Evolutionary conservation across 2,888 invertebrate species (phyloP).

Genomic region (Limnephilus rhombicus): DNA sequence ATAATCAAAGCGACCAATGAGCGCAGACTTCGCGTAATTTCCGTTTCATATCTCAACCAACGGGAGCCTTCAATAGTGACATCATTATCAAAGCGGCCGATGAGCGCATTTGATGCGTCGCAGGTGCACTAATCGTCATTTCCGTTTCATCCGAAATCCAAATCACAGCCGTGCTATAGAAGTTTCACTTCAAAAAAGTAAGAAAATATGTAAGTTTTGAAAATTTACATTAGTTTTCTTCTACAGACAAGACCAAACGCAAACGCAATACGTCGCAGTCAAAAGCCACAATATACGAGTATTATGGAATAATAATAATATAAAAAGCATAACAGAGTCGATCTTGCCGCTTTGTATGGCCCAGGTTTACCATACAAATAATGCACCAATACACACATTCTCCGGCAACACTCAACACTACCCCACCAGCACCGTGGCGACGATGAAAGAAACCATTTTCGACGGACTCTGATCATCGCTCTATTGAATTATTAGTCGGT

Average conservation of each 20-base stretch:
- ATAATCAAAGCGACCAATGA: too few relatives aligned
- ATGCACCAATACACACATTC: constrained; percentile 26
- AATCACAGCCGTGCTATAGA: too few relatives aligned
- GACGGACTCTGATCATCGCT: constrained; percentile 60
- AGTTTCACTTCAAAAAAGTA: too few relatives aligned
- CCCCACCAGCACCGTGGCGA: neutral
- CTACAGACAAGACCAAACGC: neutral
- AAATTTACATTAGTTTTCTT: neutral
- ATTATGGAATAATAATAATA: constrained; percentile 27
- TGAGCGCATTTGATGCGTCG: too few relatives aligned
- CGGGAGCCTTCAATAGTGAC: too few relatives aligned
- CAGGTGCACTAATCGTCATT: too few relatives aligned
- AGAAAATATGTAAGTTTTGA: too few relatives aligned
- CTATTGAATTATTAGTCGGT: constrained; percentile 51
- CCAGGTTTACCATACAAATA: constrained; percentile 54
- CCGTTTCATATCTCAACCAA: too few relatives aligned
- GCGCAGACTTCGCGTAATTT: too few relatives aligned
- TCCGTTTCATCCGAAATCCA: too few relatives aligned
- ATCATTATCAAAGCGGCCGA: too few relatives aligned
- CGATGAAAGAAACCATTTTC: constrained; percentile 54
- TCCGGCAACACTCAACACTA: neutral
- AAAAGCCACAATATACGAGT: constrained; percentile 40
- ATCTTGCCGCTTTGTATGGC: constrained; percentile 45
- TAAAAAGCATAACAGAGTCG: constrained; percentile 58
- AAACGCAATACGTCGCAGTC: neutral